Evolutionary conservation across 2,113 vertebrate species (phyloP).

Genomic region (Leptobrachium leishanense): DNA sequence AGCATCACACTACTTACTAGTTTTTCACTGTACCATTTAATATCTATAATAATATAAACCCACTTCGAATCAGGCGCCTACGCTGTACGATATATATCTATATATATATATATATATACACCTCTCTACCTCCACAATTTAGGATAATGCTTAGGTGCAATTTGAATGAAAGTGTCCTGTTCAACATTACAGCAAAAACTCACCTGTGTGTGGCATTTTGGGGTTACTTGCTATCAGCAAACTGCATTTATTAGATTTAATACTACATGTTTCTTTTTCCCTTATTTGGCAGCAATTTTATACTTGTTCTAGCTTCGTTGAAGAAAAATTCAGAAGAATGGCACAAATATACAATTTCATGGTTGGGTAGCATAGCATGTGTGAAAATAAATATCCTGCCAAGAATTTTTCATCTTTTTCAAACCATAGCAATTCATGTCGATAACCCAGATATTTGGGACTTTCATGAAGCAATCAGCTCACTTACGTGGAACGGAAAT

Average conservation of each 20-base stretch:
- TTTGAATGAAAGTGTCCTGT: too few species aligned
- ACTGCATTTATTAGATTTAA: background rate
- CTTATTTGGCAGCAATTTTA: conserved; percentile 8
- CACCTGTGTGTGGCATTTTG: too few species aligned
- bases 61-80: too few species aligned
- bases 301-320: conserved; percentile 11
- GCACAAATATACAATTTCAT: conserved; percentile 39
- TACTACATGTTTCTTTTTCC: background rate
- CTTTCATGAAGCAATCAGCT: conserved; percentile 22
- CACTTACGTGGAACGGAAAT: conserved; percentile 21
- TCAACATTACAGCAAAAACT: too few species aligned
- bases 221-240: too few species aligned
- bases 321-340: conserved; percentile 18
- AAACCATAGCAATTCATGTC: conserved; percentile 16
- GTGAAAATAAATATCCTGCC: conserved; percentile 35
- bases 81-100: too few species aligned
- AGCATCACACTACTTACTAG: too few species aligned
- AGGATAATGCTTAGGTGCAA: too few species aligned
- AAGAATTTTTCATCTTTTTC: conserved; percentile 30
- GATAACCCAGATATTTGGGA: conserved; percentile 22
- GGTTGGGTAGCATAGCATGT: conserved; percentile 15
- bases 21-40: too few species aligned
- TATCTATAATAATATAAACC: too few species aligned
- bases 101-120: too few species aligned
- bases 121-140: too few species aligned